Evolutionary conservation across 2,797 vertebrate species (phyloP).

Genomic region (Macrochelys suwanniensis): DNA sequence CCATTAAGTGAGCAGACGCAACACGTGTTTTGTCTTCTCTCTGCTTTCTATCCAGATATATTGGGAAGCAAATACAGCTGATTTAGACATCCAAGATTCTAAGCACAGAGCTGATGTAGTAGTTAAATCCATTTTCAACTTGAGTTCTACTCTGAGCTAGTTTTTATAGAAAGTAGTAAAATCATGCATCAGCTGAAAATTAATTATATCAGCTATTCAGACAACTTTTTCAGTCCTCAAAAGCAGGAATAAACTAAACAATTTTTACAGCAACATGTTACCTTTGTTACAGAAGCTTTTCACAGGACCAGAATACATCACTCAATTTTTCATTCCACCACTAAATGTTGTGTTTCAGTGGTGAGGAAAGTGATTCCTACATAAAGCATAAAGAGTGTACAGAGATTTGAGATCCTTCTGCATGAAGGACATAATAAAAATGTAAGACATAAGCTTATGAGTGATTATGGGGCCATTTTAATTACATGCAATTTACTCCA

Average conservation of each 20-base stretch:
- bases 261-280: background rate
- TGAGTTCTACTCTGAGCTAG: background rate
- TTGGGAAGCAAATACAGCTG: too few species aligned
- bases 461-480: conserved; percentile 4
- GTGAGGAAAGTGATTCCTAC: background rate
- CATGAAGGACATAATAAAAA: background rate
- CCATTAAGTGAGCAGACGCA: too few species aligned
- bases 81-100: too few species aligned
- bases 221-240: conserved; percentile 17
- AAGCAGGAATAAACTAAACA: background rate
- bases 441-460: too few species aligned
- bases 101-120: too few species aligned
- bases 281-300: background rate
- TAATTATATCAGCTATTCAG: conserved; percentile 1
- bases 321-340: background rate
- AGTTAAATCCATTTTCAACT: background rate
- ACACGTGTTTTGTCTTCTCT: too few species aligned
- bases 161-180: conserved; percentile 26
- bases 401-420: accelerated
- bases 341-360: background rate
- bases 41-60: too few species aligned
- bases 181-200: accelerated
- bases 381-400: background rate
- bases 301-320: background rate
- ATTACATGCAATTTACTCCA: conserved; percentile 59